Conservation (phyloP, 2,113 vertebrate species). For the Ivindomyrus marchei region DNA sequence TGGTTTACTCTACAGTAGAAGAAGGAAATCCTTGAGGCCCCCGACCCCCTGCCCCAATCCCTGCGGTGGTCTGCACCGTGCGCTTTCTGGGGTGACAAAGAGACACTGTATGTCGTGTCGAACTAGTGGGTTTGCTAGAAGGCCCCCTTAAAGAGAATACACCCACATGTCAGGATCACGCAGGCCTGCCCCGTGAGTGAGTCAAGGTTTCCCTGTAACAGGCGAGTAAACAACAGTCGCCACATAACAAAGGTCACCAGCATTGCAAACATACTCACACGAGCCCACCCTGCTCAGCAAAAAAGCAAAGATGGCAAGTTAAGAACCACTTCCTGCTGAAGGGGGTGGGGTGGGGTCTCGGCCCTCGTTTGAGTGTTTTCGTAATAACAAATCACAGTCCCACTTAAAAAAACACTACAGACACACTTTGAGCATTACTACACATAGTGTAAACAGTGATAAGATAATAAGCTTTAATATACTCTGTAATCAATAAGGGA, state of each 20-base stretch:
- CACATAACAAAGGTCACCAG: slow-evolving; percentile 43
- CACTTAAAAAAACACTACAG: not conserved
- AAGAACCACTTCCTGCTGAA: not conserved
- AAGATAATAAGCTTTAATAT: not conserved
- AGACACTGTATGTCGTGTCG: not conserved
- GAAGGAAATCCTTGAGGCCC: not conserved
- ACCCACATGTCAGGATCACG: slow-evolving; percentile 7
- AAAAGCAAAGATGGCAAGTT: not conserved
- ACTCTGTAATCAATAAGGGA: not conserved
- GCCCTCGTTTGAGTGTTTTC: not conserved
- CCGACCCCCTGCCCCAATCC: not conserved
- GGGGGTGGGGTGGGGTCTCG: not conserved
- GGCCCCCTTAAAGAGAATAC: not conserved
- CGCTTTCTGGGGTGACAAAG: not conserved
- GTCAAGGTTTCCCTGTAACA: slow-evolving; percentile 46
- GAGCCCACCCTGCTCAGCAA: not conserved
- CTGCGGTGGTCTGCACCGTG: not conserved
- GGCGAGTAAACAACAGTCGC: slow-evolving; percentile 46
- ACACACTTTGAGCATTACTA: not conserved
- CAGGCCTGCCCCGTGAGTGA: slow-evolving; percentile 19
- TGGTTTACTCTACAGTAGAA: not conserved
- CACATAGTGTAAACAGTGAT: not conserved
- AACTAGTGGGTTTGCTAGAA: not conserved
- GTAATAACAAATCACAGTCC: not conserved
- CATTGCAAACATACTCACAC: slow-evolving; percentile 17